Percentiles rank a stretch among this genome's conserved stretches.
Conservation (phyloP, 2,113 vertebrate species). For the Periophthalmodon schlosseri region DNA sequence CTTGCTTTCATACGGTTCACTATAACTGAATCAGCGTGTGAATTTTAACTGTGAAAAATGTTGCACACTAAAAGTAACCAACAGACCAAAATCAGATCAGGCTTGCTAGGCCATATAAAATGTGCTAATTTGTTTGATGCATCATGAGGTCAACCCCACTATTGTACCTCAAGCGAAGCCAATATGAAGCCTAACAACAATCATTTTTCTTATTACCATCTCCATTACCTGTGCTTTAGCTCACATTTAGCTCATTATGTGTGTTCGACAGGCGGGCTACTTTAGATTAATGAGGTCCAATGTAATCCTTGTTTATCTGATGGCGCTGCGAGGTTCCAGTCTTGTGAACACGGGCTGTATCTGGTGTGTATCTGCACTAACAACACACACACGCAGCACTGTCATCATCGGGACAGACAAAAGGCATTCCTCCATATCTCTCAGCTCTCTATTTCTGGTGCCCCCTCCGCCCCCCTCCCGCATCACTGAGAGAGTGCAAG, state of each 20-base stretch:
- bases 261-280: constrained; percentile 23
- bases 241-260: constrained; percentile 27
- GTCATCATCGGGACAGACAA: constrained; percentile 33
- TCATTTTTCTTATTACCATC: constrained; percentile 14
- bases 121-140: background rate
- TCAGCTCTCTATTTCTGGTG: constrained; percentile 22
- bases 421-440: constrained; percentile 51
- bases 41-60: background rate
- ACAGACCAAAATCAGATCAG: background rate
- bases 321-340: constrained; percentile 14
- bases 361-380: constrained; percentile 48
- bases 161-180: background rate
- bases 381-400: constrained; percentile 26
- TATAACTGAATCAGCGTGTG: background rate
- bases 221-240: constrained; percentile 13
- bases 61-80: background rate
- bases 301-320: constrained; percentile 49
- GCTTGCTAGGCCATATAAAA: background rate
- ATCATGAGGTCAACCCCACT: background rate
- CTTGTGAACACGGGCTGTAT: constrained; percentile 36
- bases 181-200: background rate
- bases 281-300: constrained; percentile 43
- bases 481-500: constrained; percentile 53
- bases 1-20: background rate
- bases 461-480: constrained; percentile 30